phyloP scores from a whole-genome alignment of 2,113 vertebrate genomes.

The Cygnus buccinator region DNA sequence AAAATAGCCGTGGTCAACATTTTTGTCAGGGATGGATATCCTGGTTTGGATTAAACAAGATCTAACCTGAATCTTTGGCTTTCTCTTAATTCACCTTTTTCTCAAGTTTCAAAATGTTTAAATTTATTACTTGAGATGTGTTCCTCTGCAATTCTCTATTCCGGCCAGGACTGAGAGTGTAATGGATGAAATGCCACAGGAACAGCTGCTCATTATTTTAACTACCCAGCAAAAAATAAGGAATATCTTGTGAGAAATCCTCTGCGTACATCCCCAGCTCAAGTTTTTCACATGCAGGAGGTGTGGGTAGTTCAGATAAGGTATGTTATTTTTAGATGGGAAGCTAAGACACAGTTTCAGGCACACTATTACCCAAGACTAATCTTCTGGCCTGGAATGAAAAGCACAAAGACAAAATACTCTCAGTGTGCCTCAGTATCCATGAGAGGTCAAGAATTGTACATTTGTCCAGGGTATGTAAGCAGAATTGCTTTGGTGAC shows the following conservation, averaged over 20 bases:
- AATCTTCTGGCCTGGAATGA: not conserved
- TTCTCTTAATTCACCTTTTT: slow-evolving; percentile 6
- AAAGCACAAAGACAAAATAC: not conserved
- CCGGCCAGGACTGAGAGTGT: not conserved
- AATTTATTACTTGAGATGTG: slow-evolving; percentile 15
- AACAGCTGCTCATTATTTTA: not conserved
- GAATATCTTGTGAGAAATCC: not conserved
- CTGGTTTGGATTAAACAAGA: slow-evolving; percentile 20
- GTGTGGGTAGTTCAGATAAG: not conserved
- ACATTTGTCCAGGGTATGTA: not conserved
- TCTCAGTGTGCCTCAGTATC: not conserved
- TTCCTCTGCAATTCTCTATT: slow-evolving; percentile 2
- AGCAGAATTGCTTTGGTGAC: not conserved
- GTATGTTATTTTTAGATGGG: not conserved
- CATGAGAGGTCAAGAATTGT: not conserved
- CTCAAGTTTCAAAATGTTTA: not conserved
- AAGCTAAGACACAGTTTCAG: not conserved
- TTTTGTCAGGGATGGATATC: slow-evolving; percentile 27
- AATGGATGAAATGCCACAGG: slow-evolving; percentile 3
- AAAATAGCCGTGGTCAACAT: slow-evolving; percentile 6
- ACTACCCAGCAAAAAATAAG: not conserved
- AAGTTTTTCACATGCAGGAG: not conserved
- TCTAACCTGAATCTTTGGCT: slow-evolving; percentile 24
- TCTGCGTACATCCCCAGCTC: not conserved
- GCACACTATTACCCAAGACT: not conserved